Evolutionary conservation across 1,140 invertebrate genomes (phyloP), one percentile per base, ranked within the genome.

Genomic region (Drosophila eugracilis): DNA sequence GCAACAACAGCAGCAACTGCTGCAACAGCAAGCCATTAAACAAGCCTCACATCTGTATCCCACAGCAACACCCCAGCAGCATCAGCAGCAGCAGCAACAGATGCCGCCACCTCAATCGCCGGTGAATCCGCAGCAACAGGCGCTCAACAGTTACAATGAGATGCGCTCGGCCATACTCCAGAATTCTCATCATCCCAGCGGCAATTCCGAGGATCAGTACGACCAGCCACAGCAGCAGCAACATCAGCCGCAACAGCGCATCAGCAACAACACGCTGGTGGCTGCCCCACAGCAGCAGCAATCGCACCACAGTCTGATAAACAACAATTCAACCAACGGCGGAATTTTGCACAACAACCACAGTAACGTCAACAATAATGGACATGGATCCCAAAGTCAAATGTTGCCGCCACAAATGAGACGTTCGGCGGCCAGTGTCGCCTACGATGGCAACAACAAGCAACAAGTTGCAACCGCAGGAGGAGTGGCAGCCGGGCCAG

Each of bases 41-140:
- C 88, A 91, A 92, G 73, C 89, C 86, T 85, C 91, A 92, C 81
- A 92, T 88, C 62, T 91, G 88, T 80, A 91, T 92, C 71, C 66
- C 88, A 60, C 74, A 81, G 69, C 69, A 62, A 47, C 78, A 54
- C 67, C 81, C 44, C 67, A 75, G 24, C 76, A n/a, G n/a, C n/a
- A n/a, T n/a, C n/a, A 62, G 9, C 71, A 69, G 21, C 79, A 84
- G 37, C 76, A 76, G 34, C 83, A 75, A 42, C 78, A 75, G 42
- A 71, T 69, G 3, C 57, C 58, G 2, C 69, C 66, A 24, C n/a
- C 22, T 24, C 67, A 59, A 10, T 49, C 80, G 36, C 69, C 65
- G 10, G 55, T 65, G 26, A 75, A 83, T 21, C 86, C 88, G 24
- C 91, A 89, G 22, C 66, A 75, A 37, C 63, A 65, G 49, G 60